Conservation (phyloP, 2,888 invertebrate genomes). For the Zygogramma bicolorata region DNA sequence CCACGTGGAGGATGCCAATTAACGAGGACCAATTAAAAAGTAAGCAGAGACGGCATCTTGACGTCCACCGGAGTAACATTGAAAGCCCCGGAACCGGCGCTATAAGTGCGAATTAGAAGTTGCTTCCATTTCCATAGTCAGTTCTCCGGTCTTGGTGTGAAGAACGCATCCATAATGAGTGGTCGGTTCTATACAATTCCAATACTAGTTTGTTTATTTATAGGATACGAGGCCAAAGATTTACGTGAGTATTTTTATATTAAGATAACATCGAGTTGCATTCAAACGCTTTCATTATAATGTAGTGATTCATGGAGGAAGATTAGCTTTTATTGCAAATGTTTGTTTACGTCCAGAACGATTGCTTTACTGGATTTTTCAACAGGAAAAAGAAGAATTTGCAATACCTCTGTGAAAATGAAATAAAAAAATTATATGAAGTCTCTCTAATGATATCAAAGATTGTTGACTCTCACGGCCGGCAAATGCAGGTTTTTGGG, state of each 20-base stretch:
- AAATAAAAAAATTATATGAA: no score
- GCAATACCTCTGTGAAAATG: no score
- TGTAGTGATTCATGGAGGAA: no score
- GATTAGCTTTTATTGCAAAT: no score
- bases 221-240: slow-evolving; percentile 7
- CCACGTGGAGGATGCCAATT: neutral
- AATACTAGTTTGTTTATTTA: slow-evolving; percentile 3
- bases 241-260: slow-evolving; percentile 11
- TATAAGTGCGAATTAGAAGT: neutral
- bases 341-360: no score
- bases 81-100: neutral
- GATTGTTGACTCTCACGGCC: no score
- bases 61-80: neutral
- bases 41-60: neutral
- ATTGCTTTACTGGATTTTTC: no score
- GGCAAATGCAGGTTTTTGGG: no score
- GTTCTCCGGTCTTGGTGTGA: neutral
- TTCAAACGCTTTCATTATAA: neutral
- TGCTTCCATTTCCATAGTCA: neutral
- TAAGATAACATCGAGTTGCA: neutral
- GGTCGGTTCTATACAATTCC: neutral
- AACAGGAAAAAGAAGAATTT: no score
- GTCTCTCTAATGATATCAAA: no score
- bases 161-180: neutral
- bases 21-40: neutral